A percentile compares a stretch with the other conserved stretches of the same genome.
Evolutionary conservation across 1,140 invertebrate genomes (phyloP).

Genomic region (Calliopsis andreniformis): DNA sequence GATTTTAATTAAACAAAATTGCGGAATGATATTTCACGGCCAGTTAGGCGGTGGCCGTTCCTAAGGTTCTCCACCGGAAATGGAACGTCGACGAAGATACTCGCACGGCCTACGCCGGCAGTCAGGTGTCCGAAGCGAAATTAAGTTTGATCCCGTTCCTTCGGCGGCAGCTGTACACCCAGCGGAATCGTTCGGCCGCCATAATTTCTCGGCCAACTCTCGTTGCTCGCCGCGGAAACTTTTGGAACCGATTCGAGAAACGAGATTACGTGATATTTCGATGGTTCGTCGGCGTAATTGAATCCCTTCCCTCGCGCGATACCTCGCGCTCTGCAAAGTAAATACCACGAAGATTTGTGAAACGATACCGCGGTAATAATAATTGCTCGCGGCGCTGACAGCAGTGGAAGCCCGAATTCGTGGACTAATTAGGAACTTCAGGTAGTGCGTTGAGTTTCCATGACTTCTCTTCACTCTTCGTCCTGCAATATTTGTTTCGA

Average conservation of each 20-base stretch:
- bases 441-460: too few relatives aligned
- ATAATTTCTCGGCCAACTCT: slow-evolving; percentile 53
- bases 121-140: slow-evolving; percentile 73
- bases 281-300: slow-evolving; percentile 20
- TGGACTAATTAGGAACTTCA: background rate
- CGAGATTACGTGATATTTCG: slow-evolving; percentile 34
- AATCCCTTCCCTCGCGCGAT: background rate
- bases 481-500: too few relatives aligned
- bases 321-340: background rate
- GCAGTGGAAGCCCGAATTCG: background rate
- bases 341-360: slow-evolving; percentile 18
- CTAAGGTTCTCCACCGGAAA: background rate
- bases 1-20: slow-evolving; percentile 82
- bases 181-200: slow-evolving; percentile 36
- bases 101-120: slow-evolving; percentile 31
- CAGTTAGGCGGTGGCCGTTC: slow-evolving; percentile 56
- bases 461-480: too few relatives aligned
- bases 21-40: slow-evolving; percentile 77
- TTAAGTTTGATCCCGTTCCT: slow-evolving; percentile 71
- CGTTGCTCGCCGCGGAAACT: slow-evolving; percentile 21
- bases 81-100: slow-evolving; percentile 27
- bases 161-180: slow-evolving; percentile 53
- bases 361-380: slow-evolving; percentile 17
- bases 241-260: slow-evolving; percentile 29
- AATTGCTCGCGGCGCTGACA: background rate